Evolutionary conservation across 2,797 vertebrate genomes (phyloP), one percentile per base, ranked within the genome.

Genomic region (Thamnophis elegans): DNA sequence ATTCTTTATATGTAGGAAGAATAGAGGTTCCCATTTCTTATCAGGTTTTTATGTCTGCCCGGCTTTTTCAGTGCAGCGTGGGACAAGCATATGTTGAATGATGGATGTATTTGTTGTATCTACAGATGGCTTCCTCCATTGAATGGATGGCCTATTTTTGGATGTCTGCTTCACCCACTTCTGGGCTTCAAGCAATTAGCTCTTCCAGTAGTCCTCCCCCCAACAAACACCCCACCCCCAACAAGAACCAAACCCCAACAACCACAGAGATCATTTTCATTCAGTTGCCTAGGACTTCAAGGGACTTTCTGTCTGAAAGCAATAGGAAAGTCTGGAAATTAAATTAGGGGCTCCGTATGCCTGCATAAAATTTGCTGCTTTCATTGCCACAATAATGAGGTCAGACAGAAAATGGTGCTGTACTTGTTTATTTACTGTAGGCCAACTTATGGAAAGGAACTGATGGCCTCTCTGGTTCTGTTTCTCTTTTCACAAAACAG

Each of bases 31-130:
- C 85, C 68, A 55, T 65, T 47, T 51, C 26, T 62, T 62, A 54
- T 90, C 32, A 36, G 51, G 13, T 68, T 51, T 56, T 82, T 73
- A 65, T 47, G 42, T 51, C 88, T 55, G 89, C 1, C 0, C 16
- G 32, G 91, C 51, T 36, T 93, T 96, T 94, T 89, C 89, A 92
- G 94, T 92, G 68, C 91, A 36, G 92, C 62, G 62, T 91, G 65
- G 82, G 62, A 93, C 88, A 93, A 94, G 82, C 85, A 78, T 78
- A 56, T 54, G 25, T 78, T 91, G 87, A 89, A 78, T 91, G 86
- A 94, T 13, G 92, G 60, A 91, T 93, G 92, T 92, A 86, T 88
- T 85, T 92, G 55, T n/a, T 65, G 91, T 54, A 87, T 87, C 51
- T 89, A 36, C 92, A 73, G 68, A 87, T 65, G 42, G 90, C 14